These are phyloP conservation scores for Euura lappo DNA, from an alignment of 1,140 invertebrate genomes.

Conservation along the genomic window DNA sequence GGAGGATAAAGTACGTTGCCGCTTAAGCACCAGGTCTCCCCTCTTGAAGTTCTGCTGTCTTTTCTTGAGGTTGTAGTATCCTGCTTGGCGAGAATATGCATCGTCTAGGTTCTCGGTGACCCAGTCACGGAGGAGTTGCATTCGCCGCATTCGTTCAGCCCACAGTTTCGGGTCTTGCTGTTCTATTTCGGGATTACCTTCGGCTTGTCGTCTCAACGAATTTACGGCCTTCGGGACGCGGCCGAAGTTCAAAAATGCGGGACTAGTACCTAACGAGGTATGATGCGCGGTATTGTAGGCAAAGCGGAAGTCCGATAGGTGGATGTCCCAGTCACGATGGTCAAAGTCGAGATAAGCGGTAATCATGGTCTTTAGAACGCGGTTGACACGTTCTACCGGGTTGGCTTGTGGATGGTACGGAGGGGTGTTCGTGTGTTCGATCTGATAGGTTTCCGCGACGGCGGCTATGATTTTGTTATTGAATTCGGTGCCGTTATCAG, in stretches of 20 bases:
- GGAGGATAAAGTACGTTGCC: conserved; percentile 36
- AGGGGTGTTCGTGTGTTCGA: conserved; percentile 37
- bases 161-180: conserved; percentile 7
- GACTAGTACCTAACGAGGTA: not conserved
- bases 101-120: conserved; percentile 18
- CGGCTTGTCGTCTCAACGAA: not conserved
- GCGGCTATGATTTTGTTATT: conserved; percentile 14
- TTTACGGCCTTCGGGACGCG: conserved; percentile 10
- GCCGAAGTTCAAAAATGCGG: conserved; percentile 22
- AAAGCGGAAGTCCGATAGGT: not conserved
- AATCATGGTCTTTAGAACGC: conserved; percentile 16
- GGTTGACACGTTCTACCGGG: conserved; percentile 40
- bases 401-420: conserved; percentile 46
- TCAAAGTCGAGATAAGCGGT: conserved; percentile 37
- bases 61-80: conserved; percentile 26
- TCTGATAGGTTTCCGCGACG: not conserved
- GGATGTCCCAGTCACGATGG: conserved; percentile 49
- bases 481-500: conserved; percentile 49
- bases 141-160: conserved; percentile 19
- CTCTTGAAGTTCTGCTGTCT: conserved; percentile 14
- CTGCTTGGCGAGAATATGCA: conserved; percentile 20
- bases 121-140: conserved; percentile 12
- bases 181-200: not conserved
- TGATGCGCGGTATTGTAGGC: not conserved
- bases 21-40: conserved; percentile 26